Percentiles rank a stretch among this genome's conserved stretches.
Evolutionary conservation across 2,797 vertebrate species (phyloP).

Genomic region (Mormyrops boulengeri): DNA sequence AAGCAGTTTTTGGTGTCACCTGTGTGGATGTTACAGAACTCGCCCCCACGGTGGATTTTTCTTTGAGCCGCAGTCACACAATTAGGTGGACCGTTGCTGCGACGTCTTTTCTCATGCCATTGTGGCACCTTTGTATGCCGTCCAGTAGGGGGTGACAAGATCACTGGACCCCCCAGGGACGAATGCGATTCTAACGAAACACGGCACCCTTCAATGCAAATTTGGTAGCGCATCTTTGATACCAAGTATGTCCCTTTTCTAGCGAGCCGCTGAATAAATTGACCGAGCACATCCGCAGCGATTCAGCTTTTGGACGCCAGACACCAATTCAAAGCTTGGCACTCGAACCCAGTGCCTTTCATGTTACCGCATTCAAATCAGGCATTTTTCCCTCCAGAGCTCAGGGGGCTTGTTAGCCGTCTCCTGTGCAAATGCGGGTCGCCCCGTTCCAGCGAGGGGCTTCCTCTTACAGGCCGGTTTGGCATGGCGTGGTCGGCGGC

Average conservation of each 20-base stretch:
- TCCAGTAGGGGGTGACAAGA: not conserved
- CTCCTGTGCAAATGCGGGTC: conserved; percentile 19
- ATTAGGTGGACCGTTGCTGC: not conserved
- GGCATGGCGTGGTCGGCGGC: conserved; percentile 26
- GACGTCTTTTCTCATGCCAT: not conserved
- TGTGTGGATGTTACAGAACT: not conserved
- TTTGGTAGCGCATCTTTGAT: not conserved
- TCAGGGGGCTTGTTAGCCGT: conserved; percentile 35
- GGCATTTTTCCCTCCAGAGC: not conserved
- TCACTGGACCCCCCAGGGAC: not conserved
- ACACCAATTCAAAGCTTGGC: not conserved
- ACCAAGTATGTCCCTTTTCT: not conserved
- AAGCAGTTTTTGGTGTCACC: not conserved
- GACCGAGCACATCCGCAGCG: not conserved
- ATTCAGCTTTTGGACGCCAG: not conserved
- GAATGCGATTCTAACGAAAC: not conserved
- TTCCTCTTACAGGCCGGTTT: conserved; percentile 18
- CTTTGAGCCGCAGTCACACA: not conserved
- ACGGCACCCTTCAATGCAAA: not conserved
- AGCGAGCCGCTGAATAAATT: not conserved
- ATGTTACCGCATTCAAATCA: not conserved
- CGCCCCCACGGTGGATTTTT: not conserved
- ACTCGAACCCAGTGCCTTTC: not conserved
- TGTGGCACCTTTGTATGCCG: not conserved
- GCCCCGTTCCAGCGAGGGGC: conserved; percentile 7